A percentile compares a stretch with the other conserved stretches of the same genome.
phyloP scores from a whole-genome alignment of 2,113 vertebrate genomes.

The Crotalus helleri region DNA sequence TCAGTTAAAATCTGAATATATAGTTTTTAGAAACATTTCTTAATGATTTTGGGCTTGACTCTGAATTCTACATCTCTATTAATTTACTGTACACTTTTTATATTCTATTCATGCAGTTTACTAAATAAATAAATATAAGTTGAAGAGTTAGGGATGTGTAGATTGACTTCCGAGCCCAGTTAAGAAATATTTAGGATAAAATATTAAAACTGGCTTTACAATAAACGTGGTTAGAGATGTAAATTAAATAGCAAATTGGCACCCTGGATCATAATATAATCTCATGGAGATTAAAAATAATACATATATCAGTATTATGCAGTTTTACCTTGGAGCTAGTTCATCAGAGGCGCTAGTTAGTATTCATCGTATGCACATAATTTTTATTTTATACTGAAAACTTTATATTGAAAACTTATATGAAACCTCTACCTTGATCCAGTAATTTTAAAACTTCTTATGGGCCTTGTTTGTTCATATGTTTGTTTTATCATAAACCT shows the following conservation, averaged over 20 bases:
- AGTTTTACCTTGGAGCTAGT: conserved; percentile 58
- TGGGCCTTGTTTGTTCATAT: neutral
- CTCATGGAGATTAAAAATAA: conserved; percentile 75
- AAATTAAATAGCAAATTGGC: conserved; percentile 68
- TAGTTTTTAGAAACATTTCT: conserved; percentile 20
- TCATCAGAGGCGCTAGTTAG: conserved; percentile 46
- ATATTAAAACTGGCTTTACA: conserved; percentile 47
- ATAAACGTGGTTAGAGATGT: conserved; percentile 58
- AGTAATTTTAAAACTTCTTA: neutral
- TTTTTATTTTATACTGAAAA: conserved; percentile 43
- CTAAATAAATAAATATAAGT: conserved; percentile 68
- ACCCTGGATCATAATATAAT: conserved; percentile 71
- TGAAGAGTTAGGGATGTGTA: conserved; percentile 18
- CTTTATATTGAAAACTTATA: neutral
- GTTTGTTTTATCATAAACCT: conserved; percentile 6
- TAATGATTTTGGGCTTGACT: conserved; percentile 39
- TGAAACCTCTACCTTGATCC: neutral
- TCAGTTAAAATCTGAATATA: conserved; percentile 25
- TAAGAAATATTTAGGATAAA: conserved; percentile 50
- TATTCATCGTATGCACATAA: conserved; percentile 57
- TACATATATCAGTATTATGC: conserved; percentile 50
- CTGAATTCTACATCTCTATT: conserved; percentile 16
- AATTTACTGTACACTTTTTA: conserved; percentile 47
- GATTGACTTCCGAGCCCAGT: conserved; percentile 50
- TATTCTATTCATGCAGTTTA: conserved; percentile 33